Conservation (phyloP, 1,140 invertebrate species). For the Ooceraea biroi region DNA sequence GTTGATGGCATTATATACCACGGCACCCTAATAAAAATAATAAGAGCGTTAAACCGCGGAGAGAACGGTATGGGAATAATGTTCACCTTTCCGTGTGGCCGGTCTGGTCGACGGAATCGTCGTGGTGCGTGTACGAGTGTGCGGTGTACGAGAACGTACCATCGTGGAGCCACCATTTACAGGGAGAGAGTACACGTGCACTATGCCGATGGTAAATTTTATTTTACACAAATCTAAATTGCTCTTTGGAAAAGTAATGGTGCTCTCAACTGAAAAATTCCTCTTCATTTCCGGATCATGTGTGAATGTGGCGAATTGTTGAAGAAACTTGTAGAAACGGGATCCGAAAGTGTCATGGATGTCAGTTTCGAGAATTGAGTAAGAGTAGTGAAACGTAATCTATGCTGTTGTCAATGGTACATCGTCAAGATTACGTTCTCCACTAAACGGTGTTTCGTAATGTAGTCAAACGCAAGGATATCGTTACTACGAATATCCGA, state of each 20-base stretch:
- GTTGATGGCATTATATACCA: slow-evolving; percentile 81
- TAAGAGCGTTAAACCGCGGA: slow-evolving; percentile 84
- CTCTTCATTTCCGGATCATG: no score
- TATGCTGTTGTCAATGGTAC: no score
- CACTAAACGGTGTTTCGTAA: no score
- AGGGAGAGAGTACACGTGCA: background rate
- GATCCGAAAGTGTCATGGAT: no score
- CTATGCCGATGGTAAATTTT: background rate
- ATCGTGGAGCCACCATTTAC: background rate
- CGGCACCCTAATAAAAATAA: slow-evolving; percentile 84
- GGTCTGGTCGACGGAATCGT: background rate
- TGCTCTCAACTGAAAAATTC: background rate
- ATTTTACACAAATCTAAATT: background rate
- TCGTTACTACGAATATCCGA: background rate
- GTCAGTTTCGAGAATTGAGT: no score
- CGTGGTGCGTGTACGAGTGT: slow-evolving; percentile 16
- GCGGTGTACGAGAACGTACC: slow-evolving; percentile 20
- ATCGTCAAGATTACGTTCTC: no score
- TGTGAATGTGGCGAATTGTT: no score
- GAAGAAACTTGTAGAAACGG: no score
- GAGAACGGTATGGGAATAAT: slow-evolving; percentile 78
- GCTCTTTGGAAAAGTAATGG: slow-evolving; percentile 33
- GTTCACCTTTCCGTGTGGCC: slow-evolving; percentile 71
- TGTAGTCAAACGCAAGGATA: background rate
- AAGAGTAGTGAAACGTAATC: no score